Conservation (phyloP, 30 jellyfish, hydroid and myxozoan genomes). For the Pseudorhiza aurosa region DNA sequence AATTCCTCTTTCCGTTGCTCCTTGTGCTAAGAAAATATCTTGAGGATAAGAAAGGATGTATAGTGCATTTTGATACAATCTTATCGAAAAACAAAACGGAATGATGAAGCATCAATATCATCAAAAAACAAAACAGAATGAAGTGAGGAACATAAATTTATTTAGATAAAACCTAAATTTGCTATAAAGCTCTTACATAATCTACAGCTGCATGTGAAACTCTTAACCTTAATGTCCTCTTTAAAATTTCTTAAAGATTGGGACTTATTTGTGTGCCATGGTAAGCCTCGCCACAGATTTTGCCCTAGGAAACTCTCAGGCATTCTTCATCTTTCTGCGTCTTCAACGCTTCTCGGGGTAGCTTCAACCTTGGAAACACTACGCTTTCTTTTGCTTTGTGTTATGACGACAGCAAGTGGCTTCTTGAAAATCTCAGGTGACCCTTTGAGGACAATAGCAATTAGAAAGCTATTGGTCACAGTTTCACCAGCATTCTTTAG, state of each 20-base stretch:
- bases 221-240: conserved; percentile 10
- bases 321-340: conserved; percentile 49
- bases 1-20: conserved; percentile 59
- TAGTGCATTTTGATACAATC: conserved; percentile 53
- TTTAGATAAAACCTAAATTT: no score
- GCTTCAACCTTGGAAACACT: conserved; percentile 57
- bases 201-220: conserved; percentile 38
- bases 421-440: conserved; percentile 42
- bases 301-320: conserved; percentile 30
- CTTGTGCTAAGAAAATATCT: conserved; percentile 58
- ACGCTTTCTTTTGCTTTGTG: conserved; percentile 40
- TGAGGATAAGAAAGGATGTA: conserved; percentile 46
- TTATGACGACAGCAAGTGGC: conserved; percentile 20
- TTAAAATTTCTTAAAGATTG: no score
- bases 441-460: conserved; percentile 70
- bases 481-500: conserved; percentile 62
- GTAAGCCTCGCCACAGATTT: no score
- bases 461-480: conserved; percentile 29
- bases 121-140: no score
- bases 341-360: conserved; percentile 73
- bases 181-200: no score
- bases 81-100: no score
- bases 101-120: no score
- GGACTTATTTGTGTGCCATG: no score
- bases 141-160: no score